A percentile compares a stretch with the other conserved stretches of the same genome.
phyloP scores from a whole-genome alignment of 30 jellyfish, hydroid and myxozoan species.

The Hydra vulgaris region DNA sequence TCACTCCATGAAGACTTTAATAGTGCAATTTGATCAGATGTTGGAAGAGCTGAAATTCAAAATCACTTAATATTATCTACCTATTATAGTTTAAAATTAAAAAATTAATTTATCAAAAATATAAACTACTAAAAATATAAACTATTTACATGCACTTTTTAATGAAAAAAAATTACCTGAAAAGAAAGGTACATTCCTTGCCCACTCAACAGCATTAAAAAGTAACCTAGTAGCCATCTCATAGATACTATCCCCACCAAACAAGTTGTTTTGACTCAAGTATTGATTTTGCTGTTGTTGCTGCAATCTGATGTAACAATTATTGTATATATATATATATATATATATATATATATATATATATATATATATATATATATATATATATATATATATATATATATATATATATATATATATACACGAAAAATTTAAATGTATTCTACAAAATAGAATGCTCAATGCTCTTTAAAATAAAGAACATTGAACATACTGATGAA shows the following conservation, averaged over 20 bases:
- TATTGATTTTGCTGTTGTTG: slow-evolving; percentile 23
- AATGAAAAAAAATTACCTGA: neutral
- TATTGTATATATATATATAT: too few relatives aligned
- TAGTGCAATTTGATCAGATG: slow-evolving; percentile 84
- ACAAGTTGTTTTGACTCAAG: neutral
- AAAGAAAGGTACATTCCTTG: slow-evolving; percentile 90
- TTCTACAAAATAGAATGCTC: too few relatives aligned
- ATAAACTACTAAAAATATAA: neutral
- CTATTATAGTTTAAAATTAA: too few relatives aligned
- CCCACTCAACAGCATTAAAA: slow-evolving; percentile 66
- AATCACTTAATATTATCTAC: too few relatives aligned
- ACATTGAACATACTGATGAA: too few relatives aligned
- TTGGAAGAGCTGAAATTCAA: slow-evolving; percentile 63
- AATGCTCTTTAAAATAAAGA: too few relatives aligned
- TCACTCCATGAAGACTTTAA: slow-evolving; percentile 95
- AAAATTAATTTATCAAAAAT: too few relatives aligned
- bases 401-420: too few relatives aligned
- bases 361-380: too few relatives aligned
- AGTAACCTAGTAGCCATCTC: slow-evolving; percentile 17
- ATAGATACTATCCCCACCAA: neutral
- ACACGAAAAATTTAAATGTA: too few relatives aligned
- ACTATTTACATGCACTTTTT: neutral
- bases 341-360: too few relatives aligned
- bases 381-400: too few relatives aligned
- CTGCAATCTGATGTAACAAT: neutral